A percentile compares a stretch with the other conserved stretches of the same genome.
These are phyloP conservation scores for Columbina picui DNA, from an alignment of 2,113 vertebrate species.

Conservation along the genomic window DNA sequence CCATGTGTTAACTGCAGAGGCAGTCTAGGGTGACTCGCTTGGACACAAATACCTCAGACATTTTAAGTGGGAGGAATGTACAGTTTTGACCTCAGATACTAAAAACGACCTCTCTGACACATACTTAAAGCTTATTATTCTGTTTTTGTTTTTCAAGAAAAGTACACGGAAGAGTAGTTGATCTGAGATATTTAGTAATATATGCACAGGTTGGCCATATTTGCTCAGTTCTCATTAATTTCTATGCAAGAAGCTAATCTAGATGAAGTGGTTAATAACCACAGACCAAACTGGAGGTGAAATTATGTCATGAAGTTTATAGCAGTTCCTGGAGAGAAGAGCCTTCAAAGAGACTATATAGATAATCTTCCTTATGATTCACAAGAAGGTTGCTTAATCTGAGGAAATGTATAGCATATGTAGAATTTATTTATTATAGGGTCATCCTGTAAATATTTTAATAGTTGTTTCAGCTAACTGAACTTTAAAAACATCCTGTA, in stretches of 20 bases:
- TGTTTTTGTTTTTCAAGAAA: neutral
- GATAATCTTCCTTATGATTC: slow-evolving; percentile 27
- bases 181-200: neutral
- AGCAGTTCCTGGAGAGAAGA: neutral
- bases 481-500: neutral
- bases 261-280: neutral
- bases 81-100: neutral
- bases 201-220: neutral
- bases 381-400: slow-evolving; percentile 9
- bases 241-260: neutral
- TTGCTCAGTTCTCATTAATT: neutral
- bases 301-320: neutral
- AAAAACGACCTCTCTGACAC: neutral
- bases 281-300: neutral
- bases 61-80: neutral
- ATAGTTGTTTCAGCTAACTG: neutral
- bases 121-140: neutral
- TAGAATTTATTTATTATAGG: neutral
- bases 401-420: slow-evolving; percentile 17
- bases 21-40: neutral
- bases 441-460: slow-evolving; percentile 14
- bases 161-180: neutral
- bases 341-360: neutral
- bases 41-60: neutral
- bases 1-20: neutral